A percentile compares a stretch with the other conserved stretches of the same genome.
Conservation (phyloP, 2,113 vertebrate species). For the Atrichornis clamosus region DNA sequence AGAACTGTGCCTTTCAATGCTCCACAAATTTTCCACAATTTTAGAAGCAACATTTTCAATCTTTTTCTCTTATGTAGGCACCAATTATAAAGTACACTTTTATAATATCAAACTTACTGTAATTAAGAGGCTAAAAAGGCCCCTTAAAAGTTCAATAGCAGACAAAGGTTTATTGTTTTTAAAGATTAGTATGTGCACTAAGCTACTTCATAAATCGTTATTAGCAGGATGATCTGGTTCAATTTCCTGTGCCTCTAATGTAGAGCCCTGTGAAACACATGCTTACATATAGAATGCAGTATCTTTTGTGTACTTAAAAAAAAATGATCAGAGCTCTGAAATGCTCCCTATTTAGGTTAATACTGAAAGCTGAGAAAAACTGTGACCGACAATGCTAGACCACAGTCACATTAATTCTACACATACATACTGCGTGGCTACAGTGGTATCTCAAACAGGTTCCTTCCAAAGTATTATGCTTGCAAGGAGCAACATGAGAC, state of each 20-base stretch:
- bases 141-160: constrained; percentile 34
- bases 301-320: constrained; percentile 7
- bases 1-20: constrained; percentile 21
- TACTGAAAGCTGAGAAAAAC: constrained; percentile 56
- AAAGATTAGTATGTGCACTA: not conserved
- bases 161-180: constrained; percentile 51
- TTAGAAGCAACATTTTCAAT: constrained; percentile 20
- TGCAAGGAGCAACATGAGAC: constrained; percentile 13
- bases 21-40: constrained; percentile 67
- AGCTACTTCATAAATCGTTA: constrained; percentile 36
- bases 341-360: constrained; percentile 39
- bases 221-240: constrained; percentile 11
- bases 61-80: constrained; percentile 75
- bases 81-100: constrained; percentile 85
- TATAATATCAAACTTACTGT: not conserved
- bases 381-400: constrained; percentile 37
- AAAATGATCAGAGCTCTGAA: constrained; percentile 35
- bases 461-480: not conserved
- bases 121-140: constrained; percentile 74
- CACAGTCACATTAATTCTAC: constrained; percentile 14
- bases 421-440: not conserved
- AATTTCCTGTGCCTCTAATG: constrained; percentile 64
- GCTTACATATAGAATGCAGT: constrained; percentile 63
- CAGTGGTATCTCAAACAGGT: not conserved
- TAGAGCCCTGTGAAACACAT: constrained; percentile 75